Conservation (phyloP, 2,888 invertebrate species). For the Parnassius glacialis region DNA sequence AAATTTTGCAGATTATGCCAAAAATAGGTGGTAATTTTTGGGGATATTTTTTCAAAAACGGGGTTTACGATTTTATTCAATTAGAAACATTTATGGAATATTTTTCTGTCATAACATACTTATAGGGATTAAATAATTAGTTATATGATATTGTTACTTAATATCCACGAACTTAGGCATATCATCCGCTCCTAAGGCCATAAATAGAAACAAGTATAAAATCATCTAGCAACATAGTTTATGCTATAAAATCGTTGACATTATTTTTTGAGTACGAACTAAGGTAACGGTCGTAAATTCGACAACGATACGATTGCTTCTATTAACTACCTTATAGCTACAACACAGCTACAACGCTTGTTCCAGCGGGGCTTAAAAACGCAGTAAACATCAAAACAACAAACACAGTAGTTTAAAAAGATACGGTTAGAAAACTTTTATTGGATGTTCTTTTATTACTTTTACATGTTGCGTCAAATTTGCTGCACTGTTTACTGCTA, state of each 20-base stretch:
- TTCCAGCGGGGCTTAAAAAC: constrained; percentile 13
- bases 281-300: constrained; percentile 9
- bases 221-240: too few species aligned
- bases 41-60: too few species aligned
- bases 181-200: too few species aligned
- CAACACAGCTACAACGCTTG: constrained; percentile 3
- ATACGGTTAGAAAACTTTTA: constrained; percentile 14
- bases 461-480: constrained; percentile 4
- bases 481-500: background rate
- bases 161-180: too few species aligned
- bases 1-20: too few species aligned
- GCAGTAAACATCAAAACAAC: constrained; percentile 28
- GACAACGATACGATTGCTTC: constrained; percentile 15
- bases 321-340: constrained; percentile 20
- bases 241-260: background rate
- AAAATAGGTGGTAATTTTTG: too few species aligned
- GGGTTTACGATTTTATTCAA: too few species aligned
- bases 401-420: constrained; percentile 25
- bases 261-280: background rate
- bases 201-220: too few species aligned
- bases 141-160: too few species aligned
- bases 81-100: too few species aligned
- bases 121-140: too few species aligned
- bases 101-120: too few species aligned
- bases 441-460: constrained; percentile 11